These are phyloP conservation scores for Mirounga angustirostris DNA, from an alignment of 2,113 vertebrate species.

Conservation along the genomic window DNA sequence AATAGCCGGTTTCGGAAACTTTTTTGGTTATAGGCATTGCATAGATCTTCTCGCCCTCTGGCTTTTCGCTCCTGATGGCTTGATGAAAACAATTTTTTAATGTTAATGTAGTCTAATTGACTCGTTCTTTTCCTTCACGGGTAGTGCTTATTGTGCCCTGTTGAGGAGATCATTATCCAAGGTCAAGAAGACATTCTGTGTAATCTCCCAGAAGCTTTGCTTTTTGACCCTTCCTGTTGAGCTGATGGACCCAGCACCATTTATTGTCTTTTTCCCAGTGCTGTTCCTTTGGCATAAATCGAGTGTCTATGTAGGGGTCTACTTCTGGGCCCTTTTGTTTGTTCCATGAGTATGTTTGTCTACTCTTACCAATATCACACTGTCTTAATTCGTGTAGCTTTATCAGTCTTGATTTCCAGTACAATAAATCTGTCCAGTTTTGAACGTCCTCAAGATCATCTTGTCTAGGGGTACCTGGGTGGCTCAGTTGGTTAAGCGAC, in stretches of 20 bases:
- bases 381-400: background rate
- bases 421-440: background rate
- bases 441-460: background rate
- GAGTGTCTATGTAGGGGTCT: background rate
- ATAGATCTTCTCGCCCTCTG: background rate
- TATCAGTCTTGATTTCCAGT: background rate
- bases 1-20: background rate
- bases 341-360: background rate
- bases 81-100: background rate
- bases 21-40: background rate
- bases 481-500: too few relatives aligned
- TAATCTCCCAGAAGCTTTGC: background rate
- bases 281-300: background rate
- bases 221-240: background rate
- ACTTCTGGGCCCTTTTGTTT: background rate
- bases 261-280: background rate
- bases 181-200: background rate
- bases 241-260: background rate
- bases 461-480: background rate
- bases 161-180: background rate
- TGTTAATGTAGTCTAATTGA: background rate
- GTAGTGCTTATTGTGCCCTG: background rate
- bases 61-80: background rate
- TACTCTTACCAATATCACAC: background rate
- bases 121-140: background rate